Conservation (phyloP, 2,797 vertebrate genomes). For the Diplodus sargus region DNA sequence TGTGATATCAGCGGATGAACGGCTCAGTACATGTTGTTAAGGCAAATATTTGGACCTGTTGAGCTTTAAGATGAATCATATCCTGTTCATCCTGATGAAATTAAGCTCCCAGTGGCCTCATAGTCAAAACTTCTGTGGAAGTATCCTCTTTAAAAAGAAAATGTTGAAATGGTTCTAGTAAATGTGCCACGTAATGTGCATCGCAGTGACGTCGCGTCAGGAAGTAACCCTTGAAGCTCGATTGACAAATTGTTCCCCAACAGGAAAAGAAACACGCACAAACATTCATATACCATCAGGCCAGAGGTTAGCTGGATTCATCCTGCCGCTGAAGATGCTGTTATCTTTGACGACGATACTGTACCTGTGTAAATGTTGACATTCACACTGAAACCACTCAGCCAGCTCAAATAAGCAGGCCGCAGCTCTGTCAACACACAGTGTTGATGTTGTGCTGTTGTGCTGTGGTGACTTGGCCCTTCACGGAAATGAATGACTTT, state of each 20-base stretch:
- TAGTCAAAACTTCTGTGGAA: neutral
- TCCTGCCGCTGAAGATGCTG: neutral
- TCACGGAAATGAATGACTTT: neutral
- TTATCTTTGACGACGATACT: neutral
- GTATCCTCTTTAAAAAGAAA: neutral
- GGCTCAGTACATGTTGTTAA: neutral
- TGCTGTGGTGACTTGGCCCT: neutral
- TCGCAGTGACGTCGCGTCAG: neutral
- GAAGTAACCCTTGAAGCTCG: neutral
- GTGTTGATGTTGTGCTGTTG: neutral
- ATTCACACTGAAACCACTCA: neutral
- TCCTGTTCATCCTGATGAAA: neutral
- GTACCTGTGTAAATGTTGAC: constrained; percentile 6
- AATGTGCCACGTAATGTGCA: neutral
- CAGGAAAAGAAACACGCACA: neutral
- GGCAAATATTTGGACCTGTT: neutral
- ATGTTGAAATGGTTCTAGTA: neutral
- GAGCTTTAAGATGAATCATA: neutral
- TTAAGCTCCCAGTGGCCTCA: neutral
- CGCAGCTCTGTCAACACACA: neutral
- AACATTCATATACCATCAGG: neutral
- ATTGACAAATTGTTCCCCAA: too few species aligned
- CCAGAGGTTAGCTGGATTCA: neutral
- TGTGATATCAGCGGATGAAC: neutral
- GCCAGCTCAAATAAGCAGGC: neutral